These are phyloP conservation scores for Coelinius sp. DNA, from an alignment of 2,888 invertebrate genomes.

Conservation along the genomic window DNA sequence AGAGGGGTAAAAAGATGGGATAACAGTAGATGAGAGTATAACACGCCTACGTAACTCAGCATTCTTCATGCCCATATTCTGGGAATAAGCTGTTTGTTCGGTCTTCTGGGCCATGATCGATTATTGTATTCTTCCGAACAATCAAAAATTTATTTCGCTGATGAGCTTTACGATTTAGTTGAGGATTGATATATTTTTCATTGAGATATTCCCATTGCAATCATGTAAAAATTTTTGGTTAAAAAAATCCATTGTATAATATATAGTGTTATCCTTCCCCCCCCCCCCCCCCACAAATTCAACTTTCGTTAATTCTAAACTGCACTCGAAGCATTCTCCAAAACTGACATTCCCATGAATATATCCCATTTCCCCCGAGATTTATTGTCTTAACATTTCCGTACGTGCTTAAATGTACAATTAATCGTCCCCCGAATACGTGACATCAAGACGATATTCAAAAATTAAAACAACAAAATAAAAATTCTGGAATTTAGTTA, in stretches of 20 bases:
- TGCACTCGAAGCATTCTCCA: too few relatives aligned
- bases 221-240: too few relatives aligned
- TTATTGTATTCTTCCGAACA: not conserved
- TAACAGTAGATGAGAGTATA: slow-evolving; percentile 23
- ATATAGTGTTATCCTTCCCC: too few relatives aligned
- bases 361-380: not conserved
- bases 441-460: not conserved
- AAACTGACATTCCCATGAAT: too few relatives aligned
- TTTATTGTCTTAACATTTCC: not conserved
- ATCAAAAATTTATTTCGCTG: not conserved
- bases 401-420: not conserved
- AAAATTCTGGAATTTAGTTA: not conserved
- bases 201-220: too few relatives aligned
- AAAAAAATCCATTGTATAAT: too few relatives aligned
- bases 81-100: slow-evolving; percentile 3
- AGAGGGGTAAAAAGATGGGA: not conserved
- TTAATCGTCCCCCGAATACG: not conserved
- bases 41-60: slow-evolving; percentile 26
- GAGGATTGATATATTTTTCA: not conserved
- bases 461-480: not conserved
- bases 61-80: slow-evolving; percentile 15
- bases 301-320: too few relatives aligned
- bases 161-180: not conserved
- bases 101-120: not conserved
- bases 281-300: too few relatives aligned